phyloP scores from a whole-genome alignment of 2,888 invertebrate species.

The Rhopalosiphum nymphaeae region DNA sequence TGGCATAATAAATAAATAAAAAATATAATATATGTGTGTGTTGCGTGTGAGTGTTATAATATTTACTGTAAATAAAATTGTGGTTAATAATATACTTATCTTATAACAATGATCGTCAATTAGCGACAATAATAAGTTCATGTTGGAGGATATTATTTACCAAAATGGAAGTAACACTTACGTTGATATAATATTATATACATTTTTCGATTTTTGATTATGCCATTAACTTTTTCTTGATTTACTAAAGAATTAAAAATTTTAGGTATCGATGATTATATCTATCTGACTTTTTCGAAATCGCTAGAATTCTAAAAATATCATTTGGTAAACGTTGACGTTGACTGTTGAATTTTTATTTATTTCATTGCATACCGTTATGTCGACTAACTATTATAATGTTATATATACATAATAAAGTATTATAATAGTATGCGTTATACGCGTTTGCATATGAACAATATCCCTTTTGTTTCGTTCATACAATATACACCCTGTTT shows the following conservation, averaged over 20 bases:
- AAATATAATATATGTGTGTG: too few species aligned
- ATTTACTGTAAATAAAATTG: not conserved
- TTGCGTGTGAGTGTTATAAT: not conserved
- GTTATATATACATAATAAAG: not conserved
- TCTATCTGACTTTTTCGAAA: not conserved
- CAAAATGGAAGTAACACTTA: not conserved
- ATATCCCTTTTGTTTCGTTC: not conserved
- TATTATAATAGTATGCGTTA: not conserved
- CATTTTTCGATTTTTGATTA: not conserved
- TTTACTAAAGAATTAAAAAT: not conserved
- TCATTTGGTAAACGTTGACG: not conserved
- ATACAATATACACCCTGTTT: not conserved
- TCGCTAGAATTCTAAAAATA: not conserved
- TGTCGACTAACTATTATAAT: not conserved
- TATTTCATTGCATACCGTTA: not conserved
- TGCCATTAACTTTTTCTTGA: not conserved
- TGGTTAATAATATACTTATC: too few species aligned
- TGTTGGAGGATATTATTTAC: not conserved
- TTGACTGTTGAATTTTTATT: not conserved
- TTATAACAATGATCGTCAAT: not conserved
- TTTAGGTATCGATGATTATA: not conserved
- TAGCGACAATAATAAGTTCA: not conserved
- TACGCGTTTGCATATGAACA: conserved; percentile 13
- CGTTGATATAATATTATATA: not conserved
- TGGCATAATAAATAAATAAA: too few species aligned